These are phyloP conservation scores for Neolamprologus cancellatus DNA, from an alignment of 2,113 vertebrate species.

Conservation along the genomic window DNA sequence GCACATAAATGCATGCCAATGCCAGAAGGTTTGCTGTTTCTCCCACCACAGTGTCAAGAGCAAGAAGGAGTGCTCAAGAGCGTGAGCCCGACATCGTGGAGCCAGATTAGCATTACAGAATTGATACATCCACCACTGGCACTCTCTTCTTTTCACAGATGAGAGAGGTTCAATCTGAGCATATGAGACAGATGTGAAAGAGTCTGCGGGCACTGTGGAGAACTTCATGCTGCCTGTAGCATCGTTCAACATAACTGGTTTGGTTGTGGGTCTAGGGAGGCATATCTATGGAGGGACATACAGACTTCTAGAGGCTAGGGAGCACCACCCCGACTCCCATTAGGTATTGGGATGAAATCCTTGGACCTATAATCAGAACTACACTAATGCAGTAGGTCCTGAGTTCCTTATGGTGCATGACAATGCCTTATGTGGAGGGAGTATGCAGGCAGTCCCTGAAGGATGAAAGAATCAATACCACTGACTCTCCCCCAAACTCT, in stretches of 20 bases:
- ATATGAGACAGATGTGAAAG: background rate
- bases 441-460: background rate
- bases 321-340: rapidly evolving
- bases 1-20: background rate
- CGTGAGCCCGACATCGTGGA: background rate
- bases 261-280: background rate
- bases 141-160: background rate
- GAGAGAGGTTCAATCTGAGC: background rate
- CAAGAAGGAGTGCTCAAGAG: background rate
- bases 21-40: background rate
- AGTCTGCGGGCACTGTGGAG: background rate
- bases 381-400: background rate
- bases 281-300: background rate
- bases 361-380: background rate
- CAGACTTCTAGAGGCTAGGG: rapidly evolving
- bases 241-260: background rate
- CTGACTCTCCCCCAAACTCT: background rate
- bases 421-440: background rate
- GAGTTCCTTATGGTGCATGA: background rate
- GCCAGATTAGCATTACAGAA: background rate
- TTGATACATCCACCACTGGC: background rate
- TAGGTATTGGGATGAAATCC: background rate
- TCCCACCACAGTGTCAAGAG: background rate
- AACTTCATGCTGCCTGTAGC: background rate
- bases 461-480: background rate